Evolutionary conservation across 2,797 vertebrate species (phyloP), one percentile per base, ranked within the genome.

Genomic region (Carduelis carduelis): DNA sequence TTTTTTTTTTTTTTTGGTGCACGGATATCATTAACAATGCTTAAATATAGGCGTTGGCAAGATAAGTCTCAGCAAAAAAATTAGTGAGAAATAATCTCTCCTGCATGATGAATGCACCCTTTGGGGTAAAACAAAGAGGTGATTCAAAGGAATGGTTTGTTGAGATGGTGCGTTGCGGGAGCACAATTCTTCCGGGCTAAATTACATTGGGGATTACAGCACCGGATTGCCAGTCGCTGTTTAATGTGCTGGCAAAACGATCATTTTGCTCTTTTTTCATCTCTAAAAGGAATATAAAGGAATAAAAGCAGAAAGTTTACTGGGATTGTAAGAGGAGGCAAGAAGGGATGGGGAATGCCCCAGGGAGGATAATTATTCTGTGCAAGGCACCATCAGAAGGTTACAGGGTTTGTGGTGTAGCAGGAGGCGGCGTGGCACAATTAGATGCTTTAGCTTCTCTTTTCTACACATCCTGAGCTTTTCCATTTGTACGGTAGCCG

Each of bases 401-500:
- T 93, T 65, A 43, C 15, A 7, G 94, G 84, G 81, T 84, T 44
- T 80, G 85, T 64, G 44, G 89, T 79, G 65, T 72, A 94, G 81
- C 13, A 10, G 90, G 34, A 95, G 94, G 84, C 74, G 1, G 69
- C 35, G 4, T 72, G 66, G 83, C 79, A 80, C 37, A 72, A 94
- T 92, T 91, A 77, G 95, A 96, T 96, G 96, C 95, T 93, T 96
- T 91, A 95, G 78, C 93, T 89, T 94, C 93, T 97, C 92, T 96
- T 97, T 97, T 97, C 97, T 96, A 71, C 97, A 96, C 76, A 61
- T 91, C 94, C 87, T 10, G 71, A 96, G 90, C 95, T 91, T 92
- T 93, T 37, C 26, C 90, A 92, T 89, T 96, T 90, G 43, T 90
- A 69, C 91, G 93, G 88, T 95, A 89, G 97, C 96, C 47, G 91